Evolutionary conservation across 2,888 invertebrate genomes (phyloP).

Genomic region (Ligdia adustata): DNA sequence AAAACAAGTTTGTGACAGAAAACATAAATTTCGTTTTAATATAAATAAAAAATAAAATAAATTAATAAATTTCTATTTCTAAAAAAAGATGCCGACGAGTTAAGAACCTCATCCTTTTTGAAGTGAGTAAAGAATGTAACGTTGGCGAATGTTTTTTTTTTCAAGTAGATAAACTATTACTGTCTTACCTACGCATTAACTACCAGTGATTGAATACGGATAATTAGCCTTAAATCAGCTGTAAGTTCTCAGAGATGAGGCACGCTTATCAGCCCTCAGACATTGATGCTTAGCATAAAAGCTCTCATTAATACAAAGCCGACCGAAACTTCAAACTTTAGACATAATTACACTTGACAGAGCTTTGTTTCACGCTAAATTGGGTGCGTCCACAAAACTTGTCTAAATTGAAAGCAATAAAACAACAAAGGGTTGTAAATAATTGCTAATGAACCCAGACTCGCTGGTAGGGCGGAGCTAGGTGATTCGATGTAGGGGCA

Average conservation of each 20-base stretch:
- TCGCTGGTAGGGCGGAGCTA: not conserved
- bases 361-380: slow-evolving; percentile 33
- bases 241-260: not conserved
- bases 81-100: too few relatives aligned
- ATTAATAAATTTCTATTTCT: too few relatives aligned
- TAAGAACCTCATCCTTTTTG: too few relatives aligned
- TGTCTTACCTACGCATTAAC: too few relatives aligned
- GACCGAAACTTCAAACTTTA: slow-evolving; percentile 19
- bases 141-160: too few relatives aligned
- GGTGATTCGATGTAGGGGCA: not conserved
- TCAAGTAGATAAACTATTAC: too few relatives aligned
- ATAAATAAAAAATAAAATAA: too few relatives aligned
- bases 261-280: slow-evolving; percentile 9
- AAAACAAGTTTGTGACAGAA: too few relatives aligned
- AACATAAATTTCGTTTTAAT: too few relatives aligned
- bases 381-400: slow-evolving; percentile 32
- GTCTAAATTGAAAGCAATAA: slow-evolving; percentile 45
- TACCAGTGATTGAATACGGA: too few relatives aligned
- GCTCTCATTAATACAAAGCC: slow-evolving; percentile 14
- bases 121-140: too few relatives aligned
- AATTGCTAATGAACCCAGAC: slow-evolving; percentile 57
- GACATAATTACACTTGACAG: slow-evolving; percentile 26
- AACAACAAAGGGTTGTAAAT: slow-evolving; percentile 54
- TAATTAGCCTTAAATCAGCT: too few relatives aligned
- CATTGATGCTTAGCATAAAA: slow-evolving; percentile 16